Base-by-base conservation (phyloP, 2,888 invertebrate genomes). In the Morpho achilles region DNA sequence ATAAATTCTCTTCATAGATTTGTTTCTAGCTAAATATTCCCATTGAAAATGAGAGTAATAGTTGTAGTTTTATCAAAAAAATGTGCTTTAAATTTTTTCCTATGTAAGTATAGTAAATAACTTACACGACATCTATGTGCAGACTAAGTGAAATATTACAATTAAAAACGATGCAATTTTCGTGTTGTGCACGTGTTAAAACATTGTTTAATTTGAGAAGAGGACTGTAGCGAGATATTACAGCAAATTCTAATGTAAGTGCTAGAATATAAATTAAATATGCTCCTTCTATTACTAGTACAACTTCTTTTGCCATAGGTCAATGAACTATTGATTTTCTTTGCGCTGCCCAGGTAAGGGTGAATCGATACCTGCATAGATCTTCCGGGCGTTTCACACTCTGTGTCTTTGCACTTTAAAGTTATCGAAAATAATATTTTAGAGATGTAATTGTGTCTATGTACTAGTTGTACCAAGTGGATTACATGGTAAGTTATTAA, bases 161-260 rank as follows among this genome's bases (percentile, higher is more conserved):
- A 3, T 43, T 43, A 43, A 43, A 9, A 50, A 53, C 50, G 42
- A 50, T 57, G 60, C 53, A 47, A 43, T 53, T 60, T 60, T 50
- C 50, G 46, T 53, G 43, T 51, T 57, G 60, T 60, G 51, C 46
- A 60, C 57, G 60, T 60, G 57, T 53, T 53, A 50, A 32, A 9
- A 53, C 45, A 46, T 48, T 43, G 22, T 43, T 50, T 50, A 23
- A 16, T 44, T 44, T 5, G 22, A 32, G 51, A 44, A 51, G 32
- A 32, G 5, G 32, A 5, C 32, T 32, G 32, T 32, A 32, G 7
- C 22, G 39, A 8, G 10, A 10, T 43, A 39, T 41, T 32, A 7
- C 16, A 45, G 8, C 16, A 49, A n/a, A 8, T 32, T 10, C 7
- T 7, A 42, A 7, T 10, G 60, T 60, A 56, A 60, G 60, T 60